These are phyloP conservation scores for Drosophila arizonae DNA, from an alignment of 1,140 invertebrate species.

Conservation along the genomic window DNA sequence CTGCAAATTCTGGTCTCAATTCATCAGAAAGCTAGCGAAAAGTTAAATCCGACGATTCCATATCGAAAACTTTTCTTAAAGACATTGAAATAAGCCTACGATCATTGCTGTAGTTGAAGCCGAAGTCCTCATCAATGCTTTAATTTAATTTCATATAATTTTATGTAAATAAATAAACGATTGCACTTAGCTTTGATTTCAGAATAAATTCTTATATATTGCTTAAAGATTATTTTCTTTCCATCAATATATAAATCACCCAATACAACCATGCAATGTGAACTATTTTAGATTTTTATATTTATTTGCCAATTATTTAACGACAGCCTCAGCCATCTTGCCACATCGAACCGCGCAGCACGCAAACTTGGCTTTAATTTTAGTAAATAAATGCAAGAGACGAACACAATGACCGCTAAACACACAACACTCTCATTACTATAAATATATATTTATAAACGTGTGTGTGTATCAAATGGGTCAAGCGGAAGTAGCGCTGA, in stretches of 20 bases:
- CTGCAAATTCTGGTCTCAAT: no score
- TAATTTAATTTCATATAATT: no score
- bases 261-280: neutral
- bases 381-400: slow-evolving; percentile 29
- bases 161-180: no score
- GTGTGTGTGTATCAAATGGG: slow-evolving; percentile 39
- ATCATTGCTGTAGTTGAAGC: no score
- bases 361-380: slow-evolving; percentile 29
- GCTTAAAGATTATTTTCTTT: no score
- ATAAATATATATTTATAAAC: neutral
- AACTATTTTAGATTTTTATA: neutral
- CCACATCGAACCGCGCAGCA: slow-evolving; percentile 3
- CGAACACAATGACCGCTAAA: slow-evolving; percentile 18
- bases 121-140: no score
- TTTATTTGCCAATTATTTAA: slow-evolving; percentile 4
- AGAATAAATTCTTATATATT: no score
- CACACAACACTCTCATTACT: neutral
- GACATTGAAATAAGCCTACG: no score
- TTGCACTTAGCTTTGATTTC: no score
- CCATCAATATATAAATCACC: neutral
- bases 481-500: slow-evolving; percentile 60
- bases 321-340: neutral
- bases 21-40: no score
- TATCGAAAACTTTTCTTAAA: no score
- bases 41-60: no score